Evolutionary conservation across 2,888 invertebrate species (phyloP).

Genomic region (Papilio elwesi): DNA sequence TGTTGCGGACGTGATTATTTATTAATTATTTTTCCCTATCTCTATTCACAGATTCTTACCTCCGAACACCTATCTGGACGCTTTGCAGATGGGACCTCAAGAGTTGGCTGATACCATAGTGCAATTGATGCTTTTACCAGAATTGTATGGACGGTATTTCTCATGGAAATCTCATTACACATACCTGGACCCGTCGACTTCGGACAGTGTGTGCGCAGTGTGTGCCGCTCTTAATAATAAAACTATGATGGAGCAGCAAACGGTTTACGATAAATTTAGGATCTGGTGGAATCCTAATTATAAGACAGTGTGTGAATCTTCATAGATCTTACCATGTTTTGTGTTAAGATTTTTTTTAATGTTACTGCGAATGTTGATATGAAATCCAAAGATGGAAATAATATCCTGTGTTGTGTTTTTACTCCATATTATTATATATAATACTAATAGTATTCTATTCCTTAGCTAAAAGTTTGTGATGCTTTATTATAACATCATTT

Average conservation of each 20-base stretch:
- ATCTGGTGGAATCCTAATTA: slow-evolving; percentile 67
- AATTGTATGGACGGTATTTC: slow-evolving; percentile 60
- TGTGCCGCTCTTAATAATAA: slow-evolving; percentile 64
- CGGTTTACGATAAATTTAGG: slow-evolving; percentile 60
- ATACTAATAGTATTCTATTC: too few relatives aligned
- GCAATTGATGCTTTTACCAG: slow-evolving; percentile 54
- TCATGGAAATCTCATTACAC: slow-evolving; percentile 62
- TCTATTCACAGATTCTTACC: slow-evolving; percentile 68
- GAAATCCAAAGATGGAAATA: too few relatives aligned
- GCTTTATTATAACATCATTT: too few relatives aligned
- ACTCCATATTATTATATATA: too few relatives aligned
- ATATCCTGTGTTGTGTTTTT: too few relatives aligned
- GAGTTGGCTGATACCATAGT: slow-evolving; percentile 60
- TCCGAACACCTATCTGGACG: slow-evolving; percentile 70
- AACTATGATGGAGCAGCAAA: slow-evolving; percentile 46
- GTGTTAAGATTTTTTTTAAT: not conserved
- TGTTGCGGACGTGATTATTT: too few relatives aligned
- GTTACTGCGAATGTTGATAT: too few relatives aligned
- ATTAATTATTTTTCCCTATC: not conserved
- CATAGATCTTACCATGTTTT: not conserved
- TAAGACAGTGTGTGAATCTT: slow-evolving; percentile 44
- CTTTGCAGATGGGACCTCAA: slow-evolving; percentile 47
- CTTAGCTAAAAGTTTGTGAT: too few relatives aligned
- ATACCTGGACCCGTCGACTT: slow-evolving; percentile 52
- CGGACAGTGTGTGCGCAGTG: slow-evolving; percentile 62